Evolutionary conservation across 2,113 vertebrate genomes (phyloP), one percentile per base, ranked within the genome.

Genomic region (Xiphorhynchus elegans): DNA sequence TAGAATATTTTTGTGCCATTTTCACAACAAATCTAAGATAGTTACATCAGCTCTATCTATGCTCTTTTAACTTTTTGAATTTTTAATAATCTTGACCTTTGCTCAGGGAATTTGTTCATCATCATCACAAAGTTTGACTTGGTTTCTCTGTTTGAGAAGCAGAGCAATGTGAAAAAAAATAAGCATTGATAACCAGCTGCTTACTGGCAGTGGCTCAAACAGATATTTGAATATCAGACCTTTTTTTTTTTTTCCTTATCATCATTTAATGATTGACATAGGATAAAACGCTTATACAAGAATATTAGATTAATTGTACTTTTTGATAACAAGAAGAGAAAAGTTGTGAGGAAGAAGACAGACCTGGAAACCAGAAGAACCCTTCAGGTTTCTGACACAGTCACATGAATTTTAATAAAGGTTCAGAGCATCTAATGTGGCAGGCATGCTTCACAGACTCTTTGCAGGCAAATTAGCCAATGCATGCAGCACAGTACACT

Each of bases 401-500:
- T 37, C 33, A 42, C 1, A 1, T 95, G 67, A 90, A 94, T 97
- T 97, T 96, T 90, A 93, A 80, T 91, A 80, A 94, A 96, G 56
- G 24, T 97, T 42, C 69, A 74, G 73, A 84, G 56, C 89, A 15
- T 84, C 58, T 94, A 96, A 93, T 87, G 52, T 86, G 73, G 58
- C 69, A 95, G 72, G 87, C 85, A 78, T 87, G 59, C 21, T 96
- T 96, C 96, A 95, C 68, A 97, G 70, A 70, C 37, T 93, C 67
- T 97, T 95, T 84, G 42, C 46, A 87, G 46, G n/a, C 58, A 92
- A 94, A 96, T 97, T 92, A 94, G 23, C 14, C 59, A 42, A 72
- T 64, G 29, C 26, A 50, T 85, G 77, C 50, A 84, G 40, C 56
- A 86, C 59, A 10, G 25, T 69, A 40, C 42, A 64, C 59, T 95